Conservation (phyloP, 2,797 vertebrate genomes). For the Protonibea diacanthus region DNA sequence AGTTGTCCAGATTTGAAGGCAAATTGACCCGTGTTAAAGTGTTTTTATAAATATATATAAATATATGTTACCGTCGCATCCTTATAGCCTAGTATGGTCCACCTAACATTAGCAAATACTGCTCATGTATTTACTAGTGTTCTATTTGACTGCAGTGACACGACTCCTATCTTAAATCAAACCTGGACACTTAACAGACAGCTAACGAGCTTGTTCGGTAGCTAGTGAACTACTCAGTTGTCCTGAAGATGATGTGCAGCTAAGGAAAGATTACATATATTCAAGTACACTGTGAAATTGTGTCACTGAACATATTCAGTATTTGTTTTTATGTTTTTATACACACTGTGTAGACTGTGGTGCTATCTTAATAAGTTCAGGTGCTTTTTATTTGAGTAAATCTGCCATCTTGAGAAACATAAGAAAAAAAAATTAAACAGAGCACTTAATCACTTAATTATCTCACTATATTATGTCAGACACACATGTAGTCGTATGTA, state of each 20-base stretch:
- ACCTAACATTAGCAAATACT: neutral
- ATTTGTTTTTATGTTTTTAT: too few relatives aligned
- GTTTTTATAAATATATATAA: neutral
- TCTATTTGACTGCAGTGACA: neutral
- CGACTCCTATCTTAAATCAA: neutral
- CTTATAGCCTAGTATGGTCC: neutral
- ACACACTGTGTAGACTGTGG: too few relatives aligned
- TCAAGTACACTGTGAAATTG: neutral
- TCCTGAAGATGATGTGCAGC: neutral
- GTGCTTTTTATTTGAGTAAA: neutral
- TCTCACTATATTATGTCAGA: neutral
- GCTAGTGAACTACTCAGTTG: neutral
- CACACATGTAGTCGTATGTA: constrained; percentile 14
- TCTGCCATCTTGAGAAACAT: too few relatives aligned
- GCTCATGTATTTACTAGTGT: neutral
- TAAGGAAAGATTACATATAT: neutral
- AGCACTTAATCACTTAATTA: neutral
- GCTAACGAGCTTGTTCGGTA: neutral
- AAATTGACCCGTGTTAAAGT: too few relatives aligned
- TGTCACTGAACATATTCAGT: too few relatives aligned
- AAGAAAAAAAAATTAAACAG: neutral
- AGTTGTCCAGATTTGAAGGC: neutral
- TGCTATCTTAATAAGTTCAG: neutral
- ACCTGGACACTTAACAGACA: neutral
- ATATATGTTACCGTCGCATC: neutral